phyloP scores from a whole-genome alignment of 2,113 vertebrate species.

The Pygathrix nemaeus region DNA sequence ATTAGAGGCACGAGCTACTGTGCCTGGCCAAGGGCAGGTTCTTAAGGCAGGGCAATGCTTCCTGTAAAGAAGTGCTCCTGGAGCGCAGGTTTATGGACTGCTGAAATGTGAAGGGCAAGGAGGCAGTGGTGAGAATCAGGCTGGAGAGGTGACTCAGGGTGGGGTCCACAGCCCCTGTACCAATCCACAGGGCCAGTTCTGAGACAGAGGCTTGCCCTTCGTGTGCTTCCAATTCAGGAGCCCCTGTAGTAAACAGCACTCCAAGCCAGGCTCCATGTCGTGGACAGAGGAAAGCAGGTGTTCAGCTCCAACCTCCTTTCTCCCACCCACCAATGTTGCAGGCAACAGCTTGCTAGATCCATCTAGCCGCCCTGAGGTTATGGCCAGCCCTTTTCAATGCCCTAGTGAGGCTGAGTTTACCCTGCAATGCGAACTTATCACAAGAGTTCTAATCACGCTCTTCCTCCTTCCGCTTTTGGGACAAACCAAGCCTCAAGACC shows the following conservation, averaged over 20 bases:
- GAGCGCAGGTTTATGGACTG: not conserved
- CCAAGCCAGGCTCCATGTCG: not conserved
- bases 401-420: not conserved
- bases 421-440: not conserved
- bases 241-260: not conserved
- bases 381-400: not conserved
- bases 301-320: not conserved
- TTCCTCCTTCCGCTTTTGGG: not conserved
- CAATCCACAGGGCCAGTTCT: not conserved
- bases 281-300: not conserved
- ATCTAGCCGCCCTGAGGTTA: not conserved
- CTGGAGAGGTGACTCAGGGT: not conserved
- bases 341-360: not conserved
- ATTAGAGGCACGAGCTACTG: not conserved
- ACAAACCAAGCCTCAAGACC: not conserved
- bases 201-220: not conserved
- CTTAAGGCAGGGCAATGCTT: not conserved
- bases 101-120: not conserved
- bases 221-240: not conserved
- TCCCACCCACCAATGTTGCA: not conserved
- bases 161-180: no score
- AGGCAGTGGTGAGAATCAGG: not conserved
- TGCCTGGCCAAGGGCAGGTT: not conserved
- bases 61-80: not conserved
- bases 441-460: not conserved